These are phyloP conservation scores for Drosophila guanche DNA, from an alignment of 1,140 invertebrate genomes.

Conservation along the genomic window DNA sequence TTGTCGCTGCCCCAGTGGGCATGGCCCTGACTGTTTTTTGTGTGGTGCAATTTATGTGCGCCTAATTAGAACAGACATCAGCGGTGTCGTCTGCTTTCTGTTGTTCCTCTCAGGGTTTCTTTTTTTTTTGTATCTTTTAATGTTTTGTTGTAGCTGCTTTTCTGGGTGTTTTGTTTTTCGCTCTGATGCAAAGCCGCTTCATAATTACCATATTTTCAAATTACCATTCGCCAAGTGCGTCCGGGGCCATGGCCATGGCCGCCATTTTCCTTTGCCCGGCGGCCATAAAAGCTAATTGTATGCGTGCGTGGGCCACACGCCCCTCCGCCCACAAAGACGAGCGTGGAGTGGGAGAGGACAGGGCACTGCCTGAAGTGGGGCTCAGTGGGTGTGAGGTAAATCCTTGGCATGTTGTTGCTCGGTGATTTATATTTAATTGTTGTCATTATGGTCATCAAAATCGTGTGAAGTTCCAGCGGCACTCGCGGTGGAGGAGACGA, in stretches of 20 bases:
- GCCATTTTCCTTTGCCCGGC: conserved; percentile 47
- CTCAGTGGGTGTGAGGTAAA: conserved; percentile 15
- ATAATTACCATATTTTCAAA: conserved; percentile 83
- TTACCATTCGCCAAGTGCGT: conserved; percentile 72
- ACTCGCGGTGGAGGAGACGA: not conserved
- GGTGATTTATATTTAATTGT: conserved; percentile 82
- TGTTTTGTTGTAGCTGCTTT: conserved; percentile 5
- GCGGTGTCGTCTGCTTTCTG: conserved; percentile 34
- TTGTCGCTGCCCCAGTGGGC: conserved; percentile 19
- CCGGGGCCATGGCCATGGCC: conserved; percentile 41
- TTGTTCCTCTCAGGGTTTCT: not conserved
- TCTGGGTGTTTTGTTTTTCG: conserved; percentile 9
- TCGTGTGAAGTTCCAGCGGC: conserved; percentile 42
- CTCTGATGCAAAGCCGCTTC: conserved; percentile 53
- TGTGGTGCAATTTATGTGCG: conserved; percentile 68
- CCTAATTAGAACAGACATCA: conserved; percentile 76
- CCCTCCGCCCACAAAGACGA: not conserved
- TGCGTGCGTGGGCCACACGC: conserved; percentile 49
- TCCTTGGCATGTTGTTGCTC: conserved; percentile 59
- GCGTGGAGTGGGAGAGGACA: not conserved
- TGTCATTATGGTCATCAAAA: conserved; percentile 80
- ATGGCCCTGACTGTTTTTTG: conserved; percentile 17
- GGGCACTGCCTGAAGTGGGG: not conserved
- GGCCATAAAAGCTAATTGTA: conserved; percentile 81
- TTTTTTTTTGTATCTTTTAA: conserved; percentile 4